Percentiles rank a stretch among this genome's conserved stretches.
Conservation (phyloP, 2,797 vertebrate species). For the Nyctalus aviator region DNA sequence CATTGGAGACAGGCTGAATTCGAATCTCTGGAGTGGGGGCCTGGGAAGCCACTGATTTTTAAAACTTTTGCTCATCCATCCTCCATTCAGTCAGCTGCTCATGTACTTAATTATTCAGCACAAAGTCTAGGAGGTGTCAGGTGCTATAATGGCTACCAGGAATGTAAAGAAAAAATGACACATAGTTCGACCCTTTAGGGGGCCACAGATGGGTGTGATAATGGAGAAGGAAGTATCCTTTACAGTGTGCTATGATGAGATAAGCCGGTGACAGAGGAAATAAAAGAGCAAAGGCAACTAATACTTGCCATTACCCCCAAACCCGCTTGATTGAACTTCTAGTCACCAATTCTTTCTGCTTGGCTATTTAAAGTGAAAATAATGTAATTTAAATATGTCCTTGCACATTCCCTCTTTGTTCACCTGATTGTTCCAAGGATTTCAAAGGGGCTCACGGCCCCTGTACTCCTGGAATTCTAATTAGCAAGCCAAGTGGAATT, state of each 20-base stretch:
- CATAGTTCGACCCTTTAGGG: neutral
- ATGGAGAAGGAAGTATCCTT: neutral
- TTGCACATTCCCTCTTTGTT: neutral
- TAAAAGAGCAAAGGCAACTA: neutral
- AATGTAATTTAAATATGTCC: neutral
- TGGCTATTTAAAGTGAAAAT: constrained; percentile 38
- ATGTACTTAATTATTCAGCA: neutral
- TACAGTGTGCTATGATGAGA: neutral
- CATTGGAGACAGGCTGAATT: neutral
- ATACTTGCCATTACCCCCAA: neutral
- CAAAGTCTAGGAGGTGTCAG: neutral
- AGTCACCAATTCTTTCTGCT: neutral
- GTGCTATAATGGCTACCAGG: neutral
- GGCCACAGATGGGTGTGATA: neutral
- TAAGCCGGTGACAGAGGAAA: neutral
- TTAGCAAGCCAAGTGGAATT: constrained; percentile 19
- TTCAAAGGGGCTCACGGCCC: neutral
- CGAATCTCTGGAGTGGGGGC: neutral
- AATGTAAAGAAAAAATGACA: neutral
- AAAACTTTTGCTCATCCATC: neutral
- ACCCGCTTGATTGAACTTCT: neutral
- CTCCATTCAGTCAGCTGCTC: too few species aligned
- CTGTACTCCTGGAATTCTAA: constrained; percentile 37
- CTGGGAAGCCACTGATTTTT: neutral
- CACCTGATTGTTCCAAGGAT: neutral